Conservation (phyloP, 2,113 vertebrate species). For the Circaetus cinerascens region DNA sequence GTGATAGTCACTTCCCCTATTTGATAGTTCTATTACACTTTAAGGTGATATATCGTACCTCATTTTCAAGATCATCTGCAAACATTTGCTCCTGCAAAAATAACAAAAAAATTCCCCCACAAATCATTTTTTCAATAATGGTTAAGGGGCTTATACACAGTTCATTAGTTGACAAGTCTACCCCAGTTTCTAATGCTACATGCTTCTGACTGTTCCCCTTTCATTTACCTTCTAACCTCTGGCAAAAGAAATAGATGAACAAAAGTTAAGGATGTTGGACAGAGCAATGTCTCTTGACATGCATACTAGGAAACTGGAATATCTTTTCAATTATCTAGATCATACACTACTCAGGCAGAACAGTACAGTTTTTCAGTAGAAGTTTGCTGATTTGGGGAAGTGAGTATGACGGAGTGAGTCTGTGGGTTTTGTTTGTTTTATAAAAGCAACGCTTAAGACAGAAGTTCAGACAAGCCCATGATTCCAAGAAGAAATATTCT, state of each 20-base stretch:
- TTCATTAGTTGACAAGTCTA: neutral
- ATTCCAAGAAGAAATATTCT: neutral
- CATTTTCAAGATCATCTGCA: constrained; percentile 85
- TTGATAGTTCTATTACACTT: neutral
- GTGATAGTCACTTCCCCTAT: neutral
- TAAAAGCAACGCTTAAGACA: neutral
- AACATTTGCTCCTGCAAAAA: constrained; percentile 85
- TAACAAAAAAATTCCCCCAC: constrained; percentile 6
- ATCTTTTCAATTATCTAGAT: neutral
- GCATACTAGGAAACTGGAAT: neutral
- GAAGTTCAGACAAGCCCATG: neutral
- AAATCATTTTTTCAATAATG: neutral
- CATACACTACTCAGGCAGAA: neutral
- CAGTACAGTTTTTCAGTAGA: neutral
- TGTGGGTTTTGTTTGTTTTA: neutral
- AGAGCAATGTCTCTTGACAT: neutral
- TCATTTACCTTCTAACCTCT: neutral
- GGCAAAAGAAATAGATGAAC: neutral
- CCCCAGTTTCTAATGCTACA: neutral
- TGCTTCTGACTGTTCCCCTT: neutral
- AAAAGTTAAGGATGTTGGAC: neutral
- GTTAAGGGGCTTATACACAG: neutral
- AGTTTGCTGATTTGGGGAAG: neutral
- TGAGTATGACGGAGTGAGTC: neutral
- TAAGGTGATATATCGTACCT: constrained; percentile 74